Evolutionary conservation across 2,797 vertebrate species (phyloP).

Genomic region (Siniperca undulata): DNA sequence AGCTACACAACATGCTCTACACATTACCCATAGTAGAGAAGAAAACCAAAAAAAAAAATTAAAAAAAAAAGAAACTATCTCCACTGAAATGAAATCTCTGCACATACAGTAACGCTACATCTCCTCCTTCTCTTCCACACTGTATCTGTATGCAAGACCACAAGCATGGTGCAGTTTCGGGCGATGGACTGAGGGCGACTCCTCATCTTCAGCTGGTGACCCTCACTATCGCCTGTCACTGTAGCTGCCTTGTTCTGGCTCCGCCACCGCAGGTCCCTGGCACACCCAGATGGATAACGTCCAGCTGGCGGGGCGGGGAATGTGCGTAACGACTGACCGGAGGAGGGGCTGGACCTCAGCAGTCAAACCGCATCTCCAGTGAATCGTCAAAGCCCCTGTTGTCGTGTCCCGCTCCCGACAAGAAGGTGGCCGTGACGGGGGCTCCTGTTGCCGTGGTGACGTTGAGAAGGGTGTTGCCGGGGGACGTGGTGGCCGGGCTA

Average conservation of each 20-base stretch:
- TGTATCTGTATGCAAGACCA: conserved; percentile 74
- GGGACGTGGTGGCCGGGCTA: conserved; percentile 93
- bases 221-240: conserved; percentile 80
- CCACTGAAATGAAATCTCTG: conserved; percentile 82
- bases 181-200: conserved; percentile 52
- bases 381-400: conserved; percentile 96
- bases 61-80: conserved; percentile 35
- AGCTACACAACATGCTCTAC: conserved; percentile 91
- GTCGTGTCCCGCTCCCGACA: conserved; percentile 95
- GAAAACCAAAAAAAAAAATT: conserved; percentile 61
- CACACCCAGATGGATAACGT: conserved; percentile 70
- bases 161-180: conserved; percentile 90
- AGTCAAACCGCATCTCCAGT: conserved; percentile 99
- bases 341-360: conserved; percentile 83
- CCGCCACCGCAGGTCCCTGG: conserved; percentile 66
- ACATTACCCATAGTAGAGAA: conserved; percentile 90
- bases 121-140: conserved; percentile 63
- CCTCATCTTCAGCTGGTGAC: conserved; percentile 52
- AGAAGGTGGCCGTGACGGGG: conserved; percentile 92
- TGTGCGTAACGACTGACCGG: conserved; percentile 72
- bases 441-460: conserved; percentile 87
- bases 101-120: conserved; percentile 84
- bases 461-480: conserved; percentile 90
- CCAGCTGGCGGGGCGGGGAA: conserved; percentile 81
- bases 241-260: conserved; percentile 95